Evolutionary conservation across 1,140 invertebrate genomes (phyloP).

Genomic region (Parasteatoda tepidariorum): DNA sequence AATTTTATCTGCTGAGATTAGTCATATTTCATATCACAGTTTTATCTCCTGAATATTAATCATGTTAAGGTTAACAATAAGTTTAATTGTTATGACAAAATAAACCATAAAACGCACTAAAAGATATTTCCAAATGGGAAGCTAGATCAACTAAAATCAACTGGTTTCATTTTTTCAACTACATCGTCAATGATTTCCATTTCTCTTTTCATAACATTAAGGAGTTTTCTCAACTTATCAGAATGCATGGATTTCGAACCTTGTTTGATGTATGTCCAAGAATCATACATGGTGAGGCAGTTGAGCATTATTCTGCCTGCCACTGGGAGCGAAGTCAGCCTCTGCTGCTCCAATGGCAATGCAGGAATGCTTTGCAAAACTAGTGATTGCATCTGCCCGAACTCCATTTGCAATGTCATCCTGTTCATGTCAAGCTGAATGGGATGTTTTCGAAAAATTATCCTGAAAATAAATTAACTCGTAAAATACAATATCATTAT

Average conservation of each 20-base stretch:
- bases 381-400: background rate
- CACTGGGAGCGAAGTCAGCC: conserved; percentile 9
- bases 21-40: too few relatives aligned
- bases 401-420: conserved; percentile 27
- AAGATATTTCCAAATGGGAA: too few relatives aligned
- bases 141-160: too few relatives aligned
- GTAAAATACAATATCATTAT: too few relatives aligned
- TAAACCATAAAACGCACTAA: too few relatives aligned
- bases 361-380: conserved; percentile 20
- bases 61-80: too few relatives aligned
- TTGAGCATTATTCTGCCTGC: conserved; percentile 18
- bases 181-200: background rate
- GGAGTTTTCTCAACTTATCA: background rate
- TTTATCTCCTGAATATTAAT: too few relatives aligned
- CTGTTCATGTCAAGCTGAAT: background rate
- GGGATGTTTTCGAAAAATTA: background rate
- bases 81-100: too few relatives aligned
- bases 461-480: too few relatives aligned
- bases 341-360: conserved; percentile 22
- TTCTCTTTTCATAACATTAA: background rate
- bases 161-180: background rate
- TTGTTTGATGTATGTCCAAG: background rate
- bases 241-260: conserved; percentile 10
- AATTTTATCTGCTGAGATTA: too few relatives aligned
- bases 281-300: conserved; percentile 5